Conservation (phyloP, 1,140 invertebrate species). For the Tribolium castaneum region DNA sequence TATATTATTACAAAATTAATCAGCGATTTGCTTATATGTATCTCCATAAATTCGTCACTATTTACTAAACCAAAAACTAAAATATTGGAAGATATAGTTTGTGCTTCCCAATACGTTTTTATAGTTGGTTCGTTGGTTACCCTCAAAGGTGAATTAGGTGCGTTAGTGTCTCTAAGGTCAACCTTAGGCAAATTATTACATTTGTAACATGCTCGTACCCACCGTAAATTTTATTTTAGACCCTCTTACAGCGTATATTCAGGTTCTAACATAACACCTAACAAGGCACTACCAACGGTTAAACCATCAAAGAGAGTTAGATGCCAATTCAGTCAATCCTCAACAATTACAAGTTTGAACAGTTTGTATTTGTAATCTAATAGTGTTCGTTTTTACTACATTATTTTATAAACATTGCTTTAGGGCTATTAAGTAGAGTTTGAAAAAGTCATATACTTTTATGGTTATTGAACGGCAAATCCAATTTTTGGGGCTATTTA, state of each 20-base stretch:
- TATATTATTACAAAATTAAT: background rate
- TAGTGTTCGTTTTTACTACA: conserved; percentile 62
- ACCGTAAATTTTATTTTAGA: background rate
- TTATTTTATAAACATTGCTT: conserved; percentile 64
- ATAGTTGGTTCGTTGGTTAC: background rate
- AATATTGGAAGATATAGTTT: background rate
- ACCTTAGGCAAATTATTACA: background rate
- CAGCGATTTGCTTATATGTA: background rate
- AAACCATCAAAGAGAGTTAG: conserved; percentile 4
- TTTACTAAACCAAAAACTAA: background rate
- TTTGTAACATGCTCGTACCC: background rate
- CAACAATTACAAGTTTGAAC: background rate
- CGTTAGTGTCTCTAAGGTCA: background rate
- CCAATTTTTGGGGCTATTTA: conserved; percentile 64
- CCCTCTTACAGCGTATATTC: background rate
- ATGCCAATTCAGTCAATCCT: background rate
- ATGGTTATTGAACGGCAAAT: conserved; percentile 64
- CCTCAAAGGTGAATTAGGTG: background rate
- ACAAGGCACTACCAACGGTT: background rate
- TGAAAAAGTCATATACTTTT: conserved; percentile 62
- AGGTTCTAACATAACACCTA: background rate
- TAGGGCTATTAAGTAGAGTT: conserved; percentile 63
- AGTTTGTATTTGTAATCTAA: conserved; percentile 5
- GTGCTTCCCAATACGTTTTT: background rate
- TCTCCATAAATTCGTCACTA: background rate